Evolutionary conservation across 2,888 invertebrate genomes (phyloP), one percentile per base, ranked within the genome.

Genomic region (Drosophila borealis): DNA sequence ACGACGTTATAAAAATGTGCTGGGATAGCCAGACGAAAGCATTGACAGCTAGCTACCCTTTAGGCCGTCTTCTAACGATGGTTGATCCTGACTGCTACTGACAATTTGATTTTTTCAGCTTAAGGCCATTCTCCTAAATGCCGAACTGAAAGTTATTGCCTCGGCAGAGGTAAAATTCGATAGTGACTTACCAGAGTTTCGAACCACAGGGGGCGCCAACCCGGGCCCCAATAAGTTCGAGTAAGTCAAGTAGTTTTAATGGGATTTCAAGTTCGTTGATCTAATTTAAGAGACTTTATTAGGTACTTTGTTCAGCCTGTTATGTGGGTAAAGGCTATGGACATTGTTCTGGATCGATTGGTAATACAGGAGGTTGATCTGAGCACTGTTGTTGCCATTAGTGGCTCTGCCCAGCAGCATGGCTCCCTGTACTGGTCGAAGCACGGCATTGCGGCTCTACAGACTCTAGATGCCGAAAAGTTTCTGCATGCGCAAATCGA

Each of bases 401-500:
- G 98, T 13, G 99, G 98, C 0, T 96, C 97, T 71, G 98, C 96
- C 3, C 98, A 99, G 97, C 99, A 99, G 96, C 99, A 99, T 92
- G 99, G 99, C 0, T 98, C 98, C 45, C 96, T 99, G 0, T 99
- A 97, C 93, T 99, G 99, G 99, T 95, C 95, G 49, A 95, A 94
- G 70, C 96, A 96, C 13, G 95, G 97, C 0, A 94, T 95, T 59
- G 85, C 93, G 13, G 94, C 94, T 0, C 93, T 99, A 17, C 91
- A 93, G 57, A 94, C 93, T 48, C 93, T 98, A 29, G 94, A 96
- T 56, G 93, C 97, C 0, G 94, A 95, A 9, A 95, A 95, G 86
- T 96, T 97, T 91, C 92, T 98, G 9, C 96, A 97, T 93, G 95
- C 96, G 21, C 98, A 98, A 93, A 93, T 99, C 41, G 94, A 94